These are phyloP conservation scores for Sarcophaga carnaria DNA, from an alignment of 2,888 invertebrate species.

Conservation along the genomic window DNA sequence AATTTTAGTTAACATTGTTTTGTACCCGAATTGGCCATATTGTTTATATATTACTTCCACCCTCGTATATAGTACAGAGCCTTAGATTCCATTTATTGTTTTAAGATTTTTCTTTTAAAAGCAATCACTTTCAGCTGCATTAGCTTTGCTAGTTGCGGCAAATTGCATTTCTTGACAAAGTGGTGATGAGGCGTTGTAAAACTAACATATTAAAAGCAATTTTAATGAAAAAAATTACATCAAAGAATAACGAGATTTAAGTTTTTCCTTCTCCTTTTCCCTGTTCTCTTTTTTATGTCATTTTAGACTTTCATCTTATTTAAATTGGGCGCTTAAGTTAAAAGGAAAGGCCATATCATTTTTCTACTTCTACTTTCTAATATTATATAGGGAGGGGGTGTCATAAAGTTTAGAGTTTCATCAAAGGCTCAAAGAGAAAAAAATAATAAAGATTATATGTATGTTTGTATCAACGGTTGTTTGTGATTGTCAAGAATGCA, in stretches of 20 bases:
- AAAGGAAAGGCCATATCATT: neutral
- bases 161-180: conserved; percentile 16
- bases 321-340: conserved; percentile 11
- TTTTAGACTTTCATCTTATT: conserved; percentile 8
- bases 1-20: too few species aligned
- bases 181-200: conserved; percentile 60
- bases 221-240: conserved; percentile 63
- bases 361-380: neutral
- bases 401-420: conserved; percentile 19
- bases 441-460: neutral
- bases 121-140: conserved; percentile 35
- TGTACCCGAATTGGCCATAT: too few species aligned
- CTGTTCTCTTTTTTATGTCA: neutral
- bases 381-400: conserved; percentile 22
- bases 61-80: too few species aligned
- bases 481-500: too few species aligned
- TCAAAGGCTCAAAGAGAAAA: conserved; percentile 16
- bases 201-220: conserved; percentile 62
- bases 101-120: neutral
- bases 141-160: conserved; percentile 14
- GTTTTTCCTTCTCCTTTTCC: neutral
- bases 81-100: neutral
- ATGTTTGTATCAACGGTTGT: conserved; percentile 5
- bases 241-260: conserved; percentile 19
- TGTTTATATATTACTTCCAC: too few species aligned